Conservation (phyloP, 2,113 vertebrate genomes). For the Alectura lathami region DNA sequence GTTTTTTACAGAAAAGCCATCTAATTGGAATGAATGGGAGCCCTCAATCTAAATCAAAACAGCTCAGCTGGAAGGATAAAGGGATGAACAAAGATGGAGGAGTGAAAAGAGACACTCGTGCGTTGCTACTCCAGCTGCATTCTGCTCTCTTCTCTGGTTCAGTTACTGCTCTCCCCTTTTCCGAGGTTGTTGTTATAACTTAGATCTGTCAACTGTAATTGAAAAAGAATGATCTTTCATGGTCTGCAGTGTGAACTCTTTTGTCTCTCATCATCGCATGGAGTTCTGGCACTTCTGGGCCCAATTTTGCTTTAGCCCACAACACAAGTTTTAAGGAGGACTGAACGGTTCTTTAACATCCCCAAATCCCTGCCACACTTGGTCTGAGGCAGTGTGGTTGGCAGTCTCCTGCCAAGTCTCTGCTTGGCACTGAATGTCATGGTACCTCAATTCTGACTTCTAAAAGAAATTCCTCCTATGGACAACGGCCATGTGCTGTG, state of each 20-base stretch:
- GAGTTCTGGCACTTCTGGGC: not conserved
- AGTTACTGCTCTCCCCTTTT: not conserved
- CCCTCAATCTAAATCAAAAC: slow-evolving; percentile 28
- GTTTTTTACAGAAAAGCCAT: not conserved
- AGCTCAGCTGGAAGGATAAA: not conserved
- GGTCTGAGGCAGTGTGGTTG: not conserved
- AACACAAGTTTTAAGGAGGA: not conserved
- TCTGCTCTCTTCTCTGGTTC: not conserved
- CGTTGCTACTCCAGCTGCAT: not conserved
- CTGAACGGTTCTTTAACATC: not conserved
- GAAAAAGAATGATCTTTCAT: slow-evolving; percentile 10
- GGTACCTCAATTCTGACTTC: not conserved
- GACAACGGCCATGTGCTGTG: not conserved
- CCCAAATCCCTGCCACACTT: not conserved
- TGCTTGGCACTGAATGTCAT: not conserved
- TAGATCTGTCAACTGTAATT: not conserved
- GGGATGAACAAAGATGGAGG: not conserved
- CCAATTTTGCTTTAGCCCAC: not conserved
- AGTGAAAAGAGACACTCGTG: not conserved
- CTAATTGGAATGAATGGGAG: not conserved
- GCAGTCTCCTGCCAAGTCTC: not conserved
- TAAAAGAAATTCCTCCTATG: not conserved
- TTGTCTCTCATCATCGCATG: not conserved
- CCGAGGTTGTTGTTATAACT: not conserved
- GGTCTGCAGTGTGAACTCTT: not conserved